phyloP scores from a whole-genome alignment of 1,140 invertebrate genomes.

The Nebria ingens region DNA sequence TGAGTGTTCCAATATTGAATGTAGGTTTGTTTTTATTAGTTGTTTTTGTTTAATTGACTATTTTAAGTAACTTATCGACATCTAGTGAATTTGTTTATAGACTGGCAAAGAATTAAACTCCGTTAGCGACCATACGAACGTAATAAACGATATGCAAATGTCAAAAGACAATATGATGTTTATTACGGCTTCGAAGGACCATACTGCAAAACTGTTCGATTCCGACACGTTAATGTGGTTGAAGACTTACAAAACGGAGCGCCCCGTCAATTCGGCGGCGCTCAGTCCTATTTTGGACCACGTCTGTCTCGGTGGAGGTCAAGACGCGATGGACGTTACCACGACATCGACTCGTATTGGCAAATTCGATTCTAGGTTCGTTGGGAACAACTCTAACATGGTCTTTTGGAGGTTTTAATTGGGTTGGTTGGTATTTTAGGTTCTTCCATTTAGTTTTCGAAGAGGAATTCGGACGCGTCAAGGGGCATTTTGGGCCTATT shows the following conservation, averaged over 20 bases:
- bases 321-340: slow-evolving; percentile 98
- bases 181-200: slow-evolving; percentile 91
- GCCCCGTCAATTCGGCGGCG: slow-evolving; percentile 93
- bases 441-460: slow-evolving; percentile 99
- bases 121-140: slow-evolving; percentile 67
- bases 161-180: slow-evolving; percentile 92
- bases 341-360: slow-evolving; percentile 90
- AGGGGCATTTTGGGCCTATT: slow-evolving; percentile 99
- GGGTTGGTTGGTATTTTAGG: slow-evolving; percentile 55
- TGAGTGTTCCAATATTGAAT: too few species aligned
- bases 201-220: slow-evolving; percentile 90
- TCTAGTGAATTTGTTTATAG: slow-evolving; percentile 48
- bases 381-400: too few species aligned
- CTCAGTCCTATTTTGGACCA: slow-evolving; percentile 91
- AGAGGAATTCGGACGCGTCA: slow-evolving; percentile 96
- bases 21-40: too few species aligned
- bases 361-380: slow-evolving; percentile 93
- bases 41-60: too few species aligned
- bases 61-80: too few species aligned
- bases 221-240: slow-evolving; percentile 69
- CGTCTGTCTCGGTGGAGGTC: slow-evolving; percentile 92
- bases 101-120: slow-evolving; percentile 69
- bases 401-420: too few species aligned
- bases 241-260: slow-evolving; percentile 93
- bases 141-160: slow-evolving; percentile 94